Evolutionary conservation across 2,888 invertebrate species (phyloP).

Genomic region (Sericinus montela): DNA sequence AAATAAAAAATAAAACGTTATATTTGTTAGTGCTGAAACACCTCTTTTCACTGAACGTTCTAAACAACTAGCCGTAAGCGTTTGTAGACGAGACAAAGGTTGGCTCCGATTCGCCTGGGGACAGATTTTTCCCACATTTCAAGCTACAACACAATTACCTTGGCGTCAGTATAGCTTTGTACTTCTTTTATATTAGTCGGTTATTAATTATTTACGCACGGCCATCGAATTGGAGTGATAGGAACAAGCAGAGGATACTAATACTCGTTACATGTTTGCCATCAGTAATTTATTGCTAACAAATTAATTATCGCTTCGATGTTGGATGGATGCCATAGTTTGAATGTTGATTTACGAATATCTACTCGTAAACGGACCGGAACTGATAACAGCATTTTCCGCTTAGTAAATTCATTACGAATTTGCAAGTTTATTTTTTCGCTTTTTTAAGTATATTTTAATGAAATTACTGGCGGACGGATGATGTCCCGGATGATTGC

Average conservation of each 20-base stretch:
- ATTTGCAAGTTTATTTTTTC: no score
- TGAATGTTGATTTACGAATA: constrained; percentile 25
- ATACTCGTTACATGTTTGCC: constrained; percentile 14
- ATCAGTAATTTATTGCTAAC: constrained; percentile 42
- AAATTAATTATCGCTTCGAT: constrained; percentile 41
- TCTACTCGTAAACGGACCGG: constrained; percentile 8
- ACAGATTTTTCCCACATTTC: constrained; percentile 38
- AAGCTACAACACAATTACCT: constrained; percentile 37
- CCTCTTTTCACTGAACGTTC: constrained; percentile 68
- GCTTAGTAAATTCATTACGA: background rate
- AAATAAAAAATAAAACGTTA: background rate
- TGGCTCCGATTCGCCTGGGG: constrained; percentile 42
- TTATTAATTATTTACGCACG: constrained; percentile 41
- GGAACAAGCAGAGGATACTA: constrained; percentile 24
- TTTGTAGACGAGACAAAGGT: constrained; percentile 64
- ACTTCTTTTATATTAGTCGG: constrained; percentile 58
- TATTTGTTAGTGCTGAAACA: constrained; percentile 44
- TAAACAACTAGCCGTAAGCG: constrained; percentile 64
- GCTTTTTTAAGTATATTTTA: no score
- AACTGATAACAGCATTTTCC: background rate
- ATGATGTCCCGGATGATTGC: no score
- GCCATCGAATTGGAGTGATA: constrained; percentile 25
- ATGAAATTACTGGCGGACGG: no score
- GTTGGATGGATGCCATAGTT: constrained; percentile 51
- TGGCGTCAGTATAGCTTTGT: constrained; percentile 56